Evolutionary conservation across 2,113 vertebrate species (phyloP).

Genomic region (Bathybates hornii): DNA sequence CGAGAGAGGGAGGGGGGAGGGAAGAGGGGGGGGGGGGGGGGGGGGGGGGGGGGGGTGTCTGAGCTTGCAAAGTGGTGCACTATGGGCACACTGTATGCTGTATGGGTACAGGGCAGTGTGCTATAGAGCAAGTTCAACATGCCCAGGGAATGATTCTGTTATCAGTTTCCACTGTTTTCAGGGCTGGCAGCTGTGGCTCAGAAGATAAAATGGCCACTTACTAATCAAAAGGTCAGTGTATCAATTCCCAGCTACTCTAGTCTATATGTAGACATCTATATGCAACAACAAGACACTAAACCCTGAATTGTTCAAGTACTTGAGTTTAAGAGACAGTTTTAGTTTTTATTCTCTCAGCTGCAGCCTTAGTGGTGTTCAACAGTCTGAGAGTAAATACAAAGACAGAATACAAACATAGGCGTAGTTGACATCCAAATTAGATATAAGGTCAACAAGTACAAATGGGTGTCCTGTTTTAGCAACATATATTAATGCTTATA

Average conservation of each 20-base stretch:
- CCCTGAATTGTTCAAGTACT: neutral
- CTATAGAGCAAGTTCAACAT: neutral
- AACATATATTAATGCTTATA: neutral
- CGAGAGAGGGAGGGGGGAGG: too few relatives aligned
- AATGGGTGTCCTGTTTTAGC: neutral
- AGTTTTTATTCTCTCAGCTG: neutral
- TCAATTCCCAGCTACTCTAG: neutral
- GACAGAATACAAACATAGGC: neutral
- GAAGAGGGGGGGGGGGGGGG: accelerated
- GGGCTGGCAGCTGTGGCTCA: neutral
- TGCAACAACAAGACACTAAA: neutral
- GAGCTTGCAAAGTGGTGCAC: conserved; percentile 1
- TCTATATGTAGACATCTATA: neutral
- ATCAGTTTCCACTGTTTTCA: neutral
- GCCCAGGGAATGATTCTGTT: neutral
- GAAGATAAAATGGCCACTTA: neutral
- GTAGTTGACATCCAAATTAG: neutral
- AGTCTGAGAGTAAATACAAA: neutral
- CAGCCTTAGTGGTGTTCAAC: neutral
- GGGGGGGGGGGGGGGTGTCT: accelerated
- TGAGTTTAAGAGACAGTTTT: neutral
- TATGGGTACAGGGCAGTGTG: conserved; percentile 4
- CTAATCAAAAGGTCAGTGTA: neutral
- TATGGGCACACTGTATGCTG: neutral
- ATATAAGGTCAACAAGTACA: neutral